Conservation (phyloP, 2,888 invertebrate genomes). For the Lithophane ornitopus region DNA sequence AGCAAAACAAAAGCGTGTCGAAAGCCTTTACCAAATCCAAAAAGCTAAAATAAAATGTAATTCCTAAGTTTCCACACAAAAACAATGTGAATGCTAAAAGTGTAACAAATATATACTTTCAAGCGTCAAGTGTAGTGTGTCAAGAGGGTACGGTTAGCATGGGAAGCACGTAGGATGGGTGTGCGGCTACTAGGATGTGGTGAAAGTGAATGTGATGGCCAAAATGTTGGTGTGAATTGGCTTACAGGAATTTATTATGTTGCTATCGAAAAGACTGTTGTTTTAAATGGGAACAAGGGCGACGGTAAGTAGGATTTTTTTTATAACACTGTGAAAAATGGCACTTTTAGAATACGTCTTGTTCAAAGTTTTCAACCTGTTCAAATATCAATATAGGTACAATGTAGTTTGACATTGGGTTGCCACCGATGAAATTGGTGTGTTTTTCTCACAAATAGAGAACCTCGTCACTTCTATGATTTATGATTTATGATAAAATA, state of each 20-base stretch:
- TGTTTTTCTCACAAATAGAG: too few relatives aligned
- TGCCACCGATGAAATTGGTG: too few relatives aligned
- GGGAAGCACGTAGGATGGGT: slow-evolving; percentile 79
- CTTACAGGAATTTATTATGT: slow-evolving; percentile 29
- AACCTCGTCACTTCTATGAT: too few relatives aligned
- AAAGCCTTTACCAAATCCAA: slow-evolving; percentile 43
- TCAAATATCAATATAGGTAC: not conserved
- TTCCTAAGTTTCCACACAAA: slow-evolving; percentile 47
- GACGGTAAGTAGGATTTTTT: not conserved
- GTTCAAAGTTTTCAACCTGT: not conserved
- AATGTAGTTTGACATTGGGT: too few relatives aligned
- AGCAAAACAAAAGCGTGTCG: slow-evolving; percentile 45
- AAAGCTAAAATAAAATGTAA: slow-evolving; percentile 42
- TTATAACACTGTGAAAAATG: too few relatives aligned
- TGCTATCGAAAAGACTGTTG: not conserved
- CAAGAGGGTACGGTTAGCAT: slow-evolving; percentile 80
- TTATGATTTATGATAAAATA: too few relatives aligned
- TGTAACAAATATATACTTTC: slow-evolving; percentile 76
- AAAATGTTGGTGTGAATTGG: slow-evolving; percentile 39
- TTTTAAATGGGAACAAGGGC: not conserved
- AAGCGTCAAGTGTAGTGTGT: slow-evolving; percentile 82
- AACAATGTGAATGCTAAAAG: slow-evolving; percentile 54
- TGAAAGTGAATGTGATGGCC: slow-evolving; percentile 74
- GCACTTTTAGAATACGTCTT: not conserved
- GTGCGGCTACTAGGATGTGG: slow-evolving; percentile 68